Evolutionary conservation across 64 coral and sea anemone genomes (phyloP).

Genomic region (Platygyra sinensis): DNA sequence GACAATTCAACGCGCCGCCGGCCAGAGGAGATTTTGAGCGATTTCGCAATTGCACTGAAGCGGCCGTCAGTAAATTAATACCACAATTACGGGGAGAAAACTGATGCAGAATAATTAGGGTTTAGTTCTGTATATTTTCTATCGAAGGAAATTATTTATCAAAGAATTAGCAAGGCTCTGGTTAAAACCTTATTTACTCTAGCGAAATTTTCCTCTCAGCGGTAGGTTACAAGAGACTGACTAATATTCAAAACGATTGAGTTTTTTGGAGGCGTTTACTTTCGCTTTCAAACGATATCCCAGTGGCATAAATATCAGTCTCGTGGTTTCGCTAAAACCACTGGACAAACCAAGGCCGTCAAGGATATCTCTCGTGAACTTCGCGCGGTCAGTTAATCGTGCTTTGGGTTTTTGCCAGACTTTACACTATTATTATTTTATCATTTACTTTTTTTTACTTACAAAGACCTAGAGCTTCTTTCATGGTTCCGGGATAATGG

Average conservation of each 20-base stretch:
- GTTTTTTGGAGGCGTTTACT: background rate
- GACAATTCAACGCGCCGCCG: background rate
- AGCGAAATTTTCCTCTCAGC: background rate
- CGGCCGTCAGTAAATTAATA: conserved; percentile 14
- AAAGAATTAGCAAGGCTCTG: background rate
- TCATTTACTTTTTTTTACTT: background rate
- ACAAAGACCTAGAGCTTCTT: background rate
- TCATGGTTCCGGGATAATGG: background rate
- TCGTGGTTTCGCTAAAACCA: background rate
- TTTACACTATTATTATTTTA: background rate
- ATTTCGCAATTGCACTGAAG: conserved; percentile 21
- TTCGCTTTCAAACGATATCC: conserved; percentile 16
- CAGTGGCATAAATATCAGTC: background rate
- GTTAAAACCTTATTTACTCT: background rate
- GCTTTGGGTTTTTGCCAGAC: conserved; percentile 3
- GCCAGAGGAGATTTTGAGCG: conserved; percentile 16
- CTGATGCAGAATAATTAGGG: conserved; percentile 27
- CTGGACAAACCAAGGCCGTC: background rate
- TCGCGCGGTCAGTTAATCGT: background rate
- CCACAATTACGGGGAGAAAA: conserved; percentile 1
- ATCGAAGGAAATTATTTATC: conserved; percentile 11
- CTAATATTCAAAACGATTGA: conserved; percentile 1
- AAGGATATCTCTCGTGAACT: background rate
- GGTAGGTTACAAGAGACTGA: background rate
- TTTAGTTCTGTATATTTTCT: conserved; percentile 22